Base-by-base conservation (phyloP, 2,888 invertebrate genomes). In the Parthenolecanium corni region DNA sequence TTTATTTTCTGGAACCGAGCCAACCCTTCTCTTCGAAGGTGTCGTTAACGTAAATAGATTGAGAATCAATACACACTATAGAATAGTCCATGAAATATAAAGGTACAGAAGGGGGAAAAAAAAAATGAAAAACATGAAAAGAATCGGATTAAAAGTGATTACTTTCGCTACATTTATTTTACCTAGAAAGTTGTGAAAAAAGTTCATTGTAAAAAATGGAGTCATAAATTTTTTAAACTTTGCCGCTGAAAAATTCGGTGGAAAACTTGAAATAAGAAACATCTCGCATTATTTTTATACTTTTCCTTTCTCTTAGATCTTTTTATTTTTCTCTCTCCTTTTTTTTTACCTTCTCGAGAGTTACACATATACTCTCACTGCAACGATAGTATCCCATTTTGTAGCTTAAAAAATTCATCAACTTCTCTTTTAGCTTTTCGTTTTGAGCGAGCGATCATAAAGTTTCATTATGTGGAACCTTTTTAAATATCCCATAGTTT, bases 351-450 rank as follows among this genome's bases (percentile, higher is more conserved):
- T n/a, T n/a, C n/a, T n/a, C n/a, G n/a, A n/a, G n/a, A n/a, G 9
- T 31, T 31, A 31, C 5, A 31, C 52, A 31, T 9, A 4, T 31
- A 31, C 31, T 31, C 31, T 31, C 9, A 31, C 31, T 31, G 31
- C 31, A 6, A 31, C 31, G 31, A 6, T 44, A 46, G 24, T 44
- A 57, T 57, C 21, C 46, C 31, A 46, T 25, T 57, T 57, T 57
- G 57, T 57, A 46, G 57, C 14, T 57, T 57, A 57, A 57, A 57
- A 57, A 57, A 57, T 57, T 57, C 57, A 57, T 57, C 57, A 57
- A 57, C 46, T 57, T 54, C 44, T 4, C 9, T 31, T 31, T 31
- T 31, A 31, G 31, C 31, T 46, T 46, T 47, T 46, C 36, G 23
- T 31, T 31, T 31, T 31, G 31, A 31, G 31, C 5, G 4, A 31